Evolutionary conservation across 2,888 invertebrate genomes (phyloP).

Genomic region (Spicauda simplicius): DNA sequence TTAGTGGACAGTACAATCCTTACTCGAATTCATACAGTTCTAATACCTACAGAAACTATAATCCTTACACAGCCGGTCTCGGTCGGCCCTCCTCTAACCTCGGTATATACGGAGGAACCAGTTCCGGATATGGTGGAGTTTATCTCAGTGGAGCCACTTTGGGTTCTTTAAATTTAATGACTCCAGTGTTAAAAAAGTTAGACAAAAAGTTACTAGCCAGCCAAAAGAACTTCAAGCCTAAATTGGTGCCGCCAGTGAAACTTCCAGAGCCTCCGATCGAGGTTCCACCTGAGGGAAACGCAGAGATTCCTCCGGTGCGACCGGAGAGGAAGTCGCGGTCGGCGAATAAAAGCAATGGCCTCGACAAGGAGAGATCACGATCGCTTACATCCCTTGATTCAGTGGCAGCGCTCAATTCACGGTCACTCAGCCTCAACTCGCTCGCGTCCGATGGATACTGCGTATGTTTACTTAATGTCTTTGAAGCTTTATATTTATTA

Average conservation of each 20-base stretch:
- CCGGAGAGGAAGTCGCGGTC: slow-evolving; percentile 69
- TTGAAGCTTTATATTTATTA: not conserved
- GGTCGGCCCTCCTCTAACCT: slow-evolving; percentile 70
- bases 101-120: slow-evolving; percentile 86
- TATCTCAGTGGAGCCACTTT: slow-evolving; percentile 86
- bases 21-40: slow-evolving; percentile 70
- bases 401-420: slow-evolving; percentile 66
- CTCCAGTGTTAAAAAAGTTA: slow-evolving; percentile 81
- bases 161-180: slow-evolving; percentile 84
- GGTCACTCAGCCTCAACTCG: slow-evolving; percentile 88
- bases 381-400: slow-evolving; percentile 72
- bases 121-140: slow-evolving; percentile 88
- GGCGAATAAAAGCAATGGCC: slow-evolving; percentile 53
- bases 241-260: slow-evolving; percentile 69
- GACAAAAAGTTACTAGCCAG: slow-evolving; percentile 78
- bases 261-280: slow-evolving; percentile 54
- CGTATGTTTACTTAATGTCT: slow-evolving; percentile 84
- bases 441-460: slow-evolving; percentile 93
- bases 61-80: slow-evolving; percentile 74
- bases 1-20: slow-evolving; percentile 69
- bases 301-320: slow-evolving; percentile 52
- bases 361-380: slow-evolving; percentile 75
- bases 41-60: slow-evolving; percentile 73
- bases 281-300: slow-evolving; percentile 43
- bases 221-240: slow-evolving; percentile 79